These are phyloP conservation scores for Campylorhamphus procurvoides DNA, from an alignment of 2,113 vertebrate species.

Conservation along the genomic window DNA sequence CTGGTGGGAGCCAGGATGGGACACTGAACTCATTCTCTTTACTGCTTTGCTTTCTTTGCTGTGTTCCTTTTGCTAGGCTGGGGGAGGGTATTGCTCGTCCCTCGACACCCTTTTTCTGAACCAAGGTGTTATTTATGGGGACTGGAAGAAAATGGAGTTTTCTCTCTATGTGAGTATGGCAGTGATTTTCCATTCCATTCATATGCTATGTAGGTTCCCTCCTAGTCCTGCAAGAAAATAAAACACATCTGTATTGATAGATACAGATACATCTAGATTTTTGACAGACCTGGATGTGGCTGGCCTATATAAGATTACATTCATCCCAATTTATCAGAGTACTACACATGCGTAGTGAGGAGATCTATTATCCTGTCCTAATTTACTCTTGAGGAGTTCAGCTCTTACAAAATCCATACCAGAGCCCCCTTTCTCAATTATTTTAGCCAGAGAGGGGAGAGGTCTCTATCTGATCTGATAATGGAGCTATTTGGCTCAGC, in stretches of 20 bases:
- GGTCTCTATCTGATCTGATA: constrained; percentile 42
- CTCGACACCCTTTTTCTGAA: neutral
- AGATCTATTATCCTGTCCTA: constrained; percentile 42
- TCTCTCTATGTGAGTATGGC: neutral
- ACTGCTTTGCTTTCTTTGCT: neutral
- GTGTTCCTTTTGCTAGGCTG: neutral
- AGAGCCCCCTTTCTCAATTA: constrained; percentile 41
- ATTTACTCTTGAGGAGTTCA: constrained; percentile 36
- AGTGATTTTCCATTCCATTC: constrained; percentile 32
- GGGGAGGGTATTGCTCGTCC: neutral
- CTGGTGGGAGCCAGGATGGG: neutral
- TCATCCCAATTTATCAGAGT: neutral
- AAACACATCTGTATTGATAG: neutral
- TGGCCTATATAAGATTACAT: neutral
- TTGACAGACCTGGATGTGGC: neutral
- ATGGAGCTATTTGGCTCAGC: constrained; percentile 33
- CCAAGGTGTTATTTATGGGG: neutral
- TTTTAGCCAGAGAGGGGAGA: constrained; percentile 27
- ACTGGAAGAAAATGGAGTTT: neutral
- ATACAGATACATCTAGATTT: neutral
- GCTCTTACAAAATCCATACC: constrained; percentile 51
- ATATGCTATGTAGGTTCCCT: neutral
- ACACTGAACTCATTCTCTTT: neutral
- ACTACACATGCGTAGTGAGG: constrained; percentile 17
- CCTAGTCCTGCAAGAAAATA: neutral